Conservation (phyloP, 2,888 invertebrate species). For the Antheraea yamamai region DNA sequence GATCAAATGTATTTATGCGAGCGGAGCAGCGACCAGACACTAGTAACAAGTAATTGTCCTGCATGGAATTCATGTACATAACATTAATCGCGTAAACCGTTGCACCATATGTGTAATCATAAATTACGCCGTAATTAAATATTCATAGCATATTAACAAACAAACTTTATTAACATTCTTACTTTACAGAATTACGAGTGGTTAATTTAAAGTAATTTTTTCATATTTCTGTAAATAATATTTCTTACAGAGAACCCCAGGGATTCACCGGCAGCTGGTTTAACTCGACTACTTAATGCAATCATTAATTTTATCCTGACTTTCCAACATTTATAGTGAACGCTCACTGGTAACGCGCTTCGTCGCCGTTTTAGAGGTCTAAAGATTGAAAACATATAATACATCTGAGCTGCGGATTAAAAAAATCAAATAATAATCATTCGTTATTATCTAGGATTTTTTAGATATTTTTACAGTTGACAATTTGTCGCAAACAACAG, state of each 20-base stretch:
- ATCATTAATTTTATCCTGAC: conserved; percentile 53
- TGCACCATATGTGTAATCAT: background rate
- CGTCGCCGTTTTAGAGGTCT: background rate
- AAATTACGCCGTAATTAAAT: conserved; percentile 10
- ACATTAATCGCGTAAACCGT: too few relatives aligned
- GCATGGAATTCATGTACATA: too few relatives aligned
- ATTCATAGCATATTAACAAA: conserved; percentile 31
- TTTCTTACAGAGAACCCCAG: background rate
- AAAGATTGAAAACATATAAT: background rate
- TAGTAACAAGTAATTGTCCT: too few relatives aligned
- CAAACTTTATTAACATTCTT: background rate
- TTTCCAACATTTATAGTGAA: conserved; percentile 43
- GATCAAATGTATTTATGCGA: too few relatives aligned
- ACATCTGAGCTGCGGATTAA: background rate
- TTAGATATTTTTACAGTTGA: too few relatives aligned
- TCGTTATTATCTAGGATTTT: too few relatives aligned
- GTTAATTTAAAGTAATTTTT: background rate
- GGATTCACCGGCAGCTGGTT: conserved; percentile 45
- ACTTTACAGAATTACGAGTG: background rate
- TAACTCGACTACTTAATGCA: conserved; percentile 52
- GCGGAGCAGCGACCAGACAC: too few relatives aligned
- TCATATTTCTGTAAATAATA: background rate
- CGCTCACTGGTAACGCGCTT: background rate
- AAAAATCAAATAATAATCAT: too few relatives aligned
- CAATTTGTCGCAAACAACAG: too few relatives aligned